Conservation (phyloP, 2,797 vertebrate genomes). For the Halcyon chelicuti region DNA sequence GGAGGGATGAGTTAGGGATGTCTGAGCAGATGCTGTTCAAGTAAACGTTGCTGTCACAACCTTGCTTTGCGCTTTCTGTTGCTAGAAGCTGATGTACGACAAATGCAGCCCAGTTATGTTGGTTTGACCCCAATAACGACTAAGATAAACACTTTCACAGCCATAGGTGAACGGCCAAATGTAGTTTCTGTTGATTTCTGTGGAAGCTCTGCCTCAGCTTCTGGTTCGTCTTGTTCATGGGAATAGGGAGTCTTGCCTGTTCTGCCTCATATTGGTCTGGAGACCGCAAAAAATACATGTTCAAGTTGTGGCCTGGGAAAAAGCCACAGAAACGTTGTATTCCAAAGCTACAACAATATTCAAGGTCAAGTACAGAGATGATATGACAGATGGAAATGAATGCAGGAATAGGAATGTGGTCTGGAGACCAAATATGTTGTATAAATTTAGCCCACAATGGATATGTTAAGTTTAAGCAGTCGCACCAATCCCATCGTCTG, state of each 20-base stretch:
- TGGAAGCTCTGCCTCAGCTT: neutral
- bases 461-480: neutral
- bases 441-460: neutral
- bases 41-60: neutral
- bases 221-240: neutral
- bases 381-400: conserved; percentile 2
- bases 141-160: conserved; percentile 35
- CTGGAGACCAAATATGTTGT: neutral
- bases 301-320: neutral
- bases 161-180: conserved; percentile 1
- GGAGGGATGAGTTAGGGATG: neutral
- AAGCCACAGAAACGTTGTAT: neutral
- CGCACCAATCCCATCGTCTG: neutral
- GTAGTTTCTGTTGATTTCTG: conserved; percentile 42
- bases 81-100: conserved; percentile 23
- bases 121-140: neutral
- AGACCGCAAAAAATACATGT: neutral
- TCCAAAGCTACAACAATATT: neutral
- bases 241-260: neutral
- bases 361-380: conserved; percentile 13
- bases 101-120: conserved; percentile 12
- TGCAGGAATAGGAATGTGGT: neutral
- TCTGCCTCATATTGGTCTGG: neutral
- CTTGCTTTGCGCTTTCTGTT: neutral
- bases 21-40: conserved; percentile 16